phyloP scores from a whole-genome alignment of 2,113 vertebrate species.

The Garra rufa region DNA sequence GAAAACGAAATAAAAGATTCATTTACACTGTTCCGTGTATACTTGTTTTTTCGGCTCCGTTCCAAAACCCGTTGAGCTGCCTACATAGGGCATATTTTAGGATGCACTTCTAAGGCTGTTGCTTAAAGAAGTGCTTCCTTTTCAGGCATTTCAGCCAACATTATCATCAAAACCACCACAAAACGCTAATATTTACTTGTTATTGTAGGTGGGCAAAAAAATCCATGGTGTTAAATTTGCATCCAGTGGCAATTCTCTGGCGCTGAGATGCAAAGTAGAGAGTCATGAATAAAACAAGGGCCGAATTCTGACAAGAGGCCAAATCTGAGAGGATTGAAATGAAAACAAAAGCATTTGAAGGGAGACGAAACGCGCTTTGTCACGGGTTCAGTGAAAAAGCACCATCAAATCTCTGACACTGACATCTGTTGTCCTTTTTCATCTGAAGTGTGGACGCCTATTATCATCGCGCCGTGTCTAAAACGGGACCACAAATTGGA shows the following conservation, averaged over 20 bases:
- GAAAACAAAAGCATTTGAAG: conserved; percentile 49
- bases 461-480: conserved; percentile 33
- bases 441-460: conserved; percentile 51
- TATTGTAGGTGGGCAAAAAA: conserved; percentile 19
- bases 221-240: conserved; percentile 33
- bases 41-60: conserved; percentile 2
- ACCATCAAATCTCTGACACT: conserved; percentile 23
- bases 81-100: not conserved
- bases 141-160: not conserved
- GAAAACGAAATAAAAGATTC: conserved; percentile 69
- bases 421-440: conserved; percentile 10
- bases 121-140: not conserved
- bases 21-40: conserved; percentile 34
- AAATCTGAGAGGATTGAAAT: conserved; percentile 32
- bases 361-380: conserved; percentile 47
- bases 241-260: conserved; percentile 41
- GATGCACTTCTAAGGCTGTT: not conserved
- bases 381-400: conserved; percentile 44
- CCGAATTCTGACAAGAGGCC: conserved; percentile 47
- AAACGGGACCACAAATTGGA: conserved; percentile 31
- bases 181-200: not conserved
- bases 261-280: conserved; percentile 41
- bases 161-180: not conserved
- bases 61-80: not conserved
- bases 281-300: conserved; percentile 54